Evolutionary conservation across 1,140 invertebrate species (phyloP).

Genomic region (Pseudomyrmex concolor): DNA sequence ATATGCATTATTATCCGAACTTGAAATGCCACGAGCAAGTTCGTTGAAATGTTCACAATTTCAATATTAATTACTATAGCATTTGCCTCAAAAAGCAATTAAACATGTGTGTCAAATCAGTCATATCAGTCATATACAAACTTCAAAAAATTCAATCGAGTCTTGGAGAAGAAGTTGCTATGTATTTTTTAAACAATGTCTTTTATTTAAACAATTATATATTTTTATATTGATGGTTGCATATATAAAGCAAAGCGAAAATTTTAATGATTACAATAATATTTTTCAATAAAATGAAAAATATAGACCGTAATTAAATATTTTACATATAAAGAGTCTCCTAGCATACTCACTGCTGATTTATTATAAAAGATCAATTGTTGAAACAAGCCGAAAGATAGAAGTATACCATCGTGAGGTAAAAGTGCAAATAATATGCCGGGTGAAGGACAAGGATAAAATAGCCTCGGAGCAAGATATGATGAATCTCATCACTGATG

Average conservation of each 20-base stretch:
- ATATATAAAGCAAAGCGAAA: no score
- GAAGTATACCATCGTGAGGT: background rate
- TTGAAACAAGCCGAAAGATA: background rate
- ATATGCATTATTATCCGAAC: background rate
- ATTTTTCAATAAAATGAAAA: background rate
- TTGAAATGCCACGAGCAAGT: conserved; percentile 27
- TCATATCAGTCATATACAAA: background rate
- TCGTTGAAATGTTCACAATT: conserved; percentile 32
- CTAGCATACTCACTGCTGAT: background rate
- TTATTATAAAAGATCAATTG: background rate
- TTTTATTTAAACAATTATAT: background rate
- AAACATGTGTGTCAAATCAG: background rate
- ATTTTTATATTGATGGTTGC: no score
- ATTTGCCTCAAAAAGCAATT: conserved; percentile 30
- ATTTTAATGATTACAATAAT: no score
- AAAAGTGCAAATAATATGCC: background rate
- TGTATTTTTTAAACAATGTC: no score
- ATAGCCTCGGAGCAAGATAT: conserved; percentile 9
- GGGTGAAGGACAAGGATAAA: background rate
- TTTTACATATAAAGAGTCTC: no score
- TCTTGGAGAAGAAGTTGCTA: no score
- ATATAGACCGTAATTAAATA: no score
- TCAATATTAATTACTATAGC: conserved; percentile 31
- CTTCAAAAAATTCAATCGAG: no score
- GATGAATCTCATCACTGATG: conserved; percentile 55